phyloP scores from a whole-genome alignment of 2,797 vertebrate species.

The Myotis vivesi region DNA sequence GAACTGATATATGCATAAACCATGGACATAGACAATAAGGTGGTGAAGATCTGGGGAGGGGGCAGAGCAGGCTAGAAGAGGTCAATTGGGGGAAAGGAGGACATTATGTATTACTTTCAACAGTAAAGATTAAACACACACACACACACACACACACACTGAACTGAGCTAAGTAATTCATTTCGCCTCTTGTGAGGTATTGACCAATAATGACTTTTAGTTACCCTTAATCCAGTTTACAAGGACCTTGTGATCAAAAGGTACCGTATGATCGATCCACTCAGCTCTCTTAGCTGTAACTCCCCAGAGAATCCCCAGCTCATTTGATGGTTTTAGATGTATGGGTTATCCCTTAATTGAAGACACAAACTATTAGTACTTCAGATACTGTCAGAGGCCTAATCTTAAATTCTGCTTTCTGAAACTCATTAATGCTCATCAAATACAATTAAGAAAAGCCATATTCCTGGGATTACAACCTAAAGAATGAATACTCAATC shows the following conservation, averaged over 20 bases:
- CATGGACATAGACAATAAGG: too few species aligned
- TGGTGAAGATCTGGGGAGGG: too few species aligned
- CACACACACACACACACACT: too few species aligned
- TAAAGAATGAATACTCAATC: background rate
- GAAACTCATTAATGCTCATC: background rate
- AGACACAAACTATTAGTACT: background rate
- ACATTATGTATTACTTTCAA: too few species aligned
- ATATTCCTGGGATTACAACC: background rate
- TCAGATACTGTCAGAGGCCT: background rate
- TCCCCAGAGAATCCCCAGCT: background rate
- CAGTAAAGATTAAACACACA: too few species aligned
- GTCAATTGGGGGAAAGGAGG: too few species aligned
- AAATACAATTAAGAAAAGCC: conserved; percentile 40
- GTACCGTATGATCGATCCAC: background rate
- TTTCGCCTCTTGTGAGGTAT: background rate
- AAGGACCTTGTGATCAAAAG: conserved; percentile 48
- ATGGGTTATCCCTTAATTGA: conserved; percentile 3
- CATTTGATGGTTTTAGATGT: background rate
- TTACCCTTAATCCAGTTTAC: background rate
- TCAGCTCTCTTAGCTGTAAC: background rate
- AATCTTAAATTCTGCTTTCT: conserved; percentile 10
- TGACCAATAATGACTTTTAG: conserved; percentile 17
- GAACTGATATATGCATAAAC: background rate
- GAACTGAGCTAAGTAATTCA: background rate
- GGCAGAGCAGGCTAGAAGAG: too few species aligned